Conservation (phyloP, 2,797 vertebrate species). For the Xyrichtys novacula region DNA sequence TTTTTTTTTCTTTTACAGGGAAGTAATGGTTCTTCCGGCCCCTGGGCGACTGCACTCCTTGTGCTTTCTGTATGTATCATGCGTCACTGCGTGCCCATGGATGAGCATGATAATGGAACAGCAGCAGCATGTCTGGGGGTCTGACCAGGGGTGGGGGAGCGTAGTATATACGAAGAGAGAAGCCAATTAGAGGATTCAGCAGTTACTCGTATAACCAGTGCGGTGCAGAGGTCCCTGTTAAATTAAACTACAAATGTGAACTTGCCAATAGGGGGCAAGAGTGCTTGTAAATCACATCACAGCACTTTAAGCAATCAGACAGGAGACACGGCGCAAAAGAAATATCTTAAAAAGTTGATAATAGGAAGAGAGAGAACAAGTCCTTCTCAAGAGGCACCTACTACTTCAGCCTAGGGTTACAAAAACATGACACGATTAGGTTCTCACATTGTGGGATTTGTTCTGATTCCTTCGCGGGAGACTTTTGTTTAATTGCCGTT, state of each 20-base stretch:
- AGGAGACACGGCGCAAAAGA: constrained; percentile 28
- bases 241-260: constrained; percentile 61
- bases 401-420: constrained; percentile 45
- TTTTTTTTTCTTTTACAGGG: constrained; percentile 56
- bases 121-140: constrained; percentile 53
- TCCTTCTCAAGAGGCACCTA: constrained; percentile 58
- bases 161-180: constrained; percentile 38
- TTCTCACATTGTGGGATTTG: constrained; percentile 50
- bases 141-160: constrained; percentile 44
- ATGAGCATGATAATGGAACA: constrained; percentile 53
- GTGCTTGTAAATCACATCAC: constrained; percentile 61
- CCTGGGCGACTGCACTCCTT: constrained; percentile 48
- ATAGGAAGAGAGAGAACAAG: constrained; percentile 33
- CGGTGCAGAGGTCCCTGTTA: constrained; percentile 54
- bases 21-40: constrained; percentile 59
- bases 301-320: constrained; percentile 48
- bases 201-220: constrained; percentile 54
- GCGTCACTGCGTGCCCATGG: constrained; percentile 33
- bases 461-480: constrained; percentile 69
- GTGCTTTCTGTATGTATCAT: constrained; percentile 54
- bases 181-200: constrained; percentile 65
- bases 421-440: constrained; percentile 52
- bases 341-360: constrained; percentile 38
- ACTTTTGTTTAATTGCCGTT: constrained; percentile 76
- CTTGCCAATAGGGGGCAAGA: constrained; percentile 44